phyloP scores from a whole-genome alignment of 1,140 invertebrate genomes.

The Heliothis subflexa region DNA sequence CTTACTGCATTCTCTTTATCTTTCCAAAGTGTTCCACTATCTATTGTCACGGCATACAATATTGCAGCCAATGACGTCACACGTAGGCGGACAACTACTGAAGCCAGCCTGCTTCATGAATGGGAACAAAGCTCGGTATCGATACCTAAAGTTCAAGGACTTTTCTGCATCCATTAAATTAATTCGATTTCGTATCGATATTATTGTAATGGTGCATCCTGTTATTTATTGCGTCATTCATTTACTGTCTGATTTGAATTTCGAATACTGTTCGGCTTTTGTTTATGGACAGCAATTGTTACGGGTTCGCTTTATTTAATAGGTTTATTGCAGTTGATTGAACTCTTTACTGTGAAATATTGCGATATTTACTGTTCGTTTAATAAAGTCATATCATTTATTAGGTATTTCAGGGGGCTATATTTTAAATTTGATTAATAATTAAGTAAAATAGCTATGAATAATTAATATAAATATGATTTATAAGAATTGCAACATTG shows the following conservation, averaged over 20 bases:
- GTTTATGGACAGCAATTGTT: slow-evolving; percentile 33
- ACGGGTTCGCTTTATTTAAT: slow-evolving; percentile 3
- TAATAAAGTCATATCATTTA: background rate
- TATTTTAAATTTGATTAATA: too few relatives aligned
- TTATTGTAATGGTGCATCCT: slow-evolving; percentile 25
- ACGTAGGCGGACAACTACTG: slow-evolving; percentile 30
- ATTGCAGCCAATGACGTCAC: slow-evolving; percentile 47
- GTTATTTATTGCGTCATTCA: slow-evolving; percentile 19
- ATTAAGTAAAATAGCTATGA: too few relatives aligned
- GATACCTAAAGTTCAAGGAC: slow-evolving; percentile 43
- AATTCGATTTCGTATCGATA: slow-evolving; percentile 1
- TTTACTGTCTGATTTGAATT: slow-evolving; percentile 19
- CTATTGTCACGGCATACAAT: slow-evolving; percentile 40
- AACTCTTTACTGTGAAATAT: background rate
- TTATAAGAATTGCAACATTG: too few relatives aligned
- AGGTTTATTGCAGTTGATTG: slow-evolving; percentile 17
- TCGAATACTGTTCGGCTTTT: slow-evolving; percentile 12
- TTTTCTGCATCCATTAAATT: slow-evolving; percentile 28
- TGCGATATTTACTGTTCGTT: background rate
- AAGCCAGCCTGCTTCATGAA: slow-evolving; percentile 42
- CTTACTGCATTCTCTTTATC: slow-evolving; percentile 43
- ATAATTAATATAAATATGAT: too few relatives aligned
- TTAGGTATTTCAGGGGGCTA: too few relatives aligned
- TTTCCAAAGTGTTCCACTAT: slow-evolving; percentile 17
- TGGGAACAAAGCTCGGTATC: slow-evolving; percentile 21